Base-by-base conservation (phyloP, 2,888 invertebrate species). In the Andrena bucephala region DNA sequence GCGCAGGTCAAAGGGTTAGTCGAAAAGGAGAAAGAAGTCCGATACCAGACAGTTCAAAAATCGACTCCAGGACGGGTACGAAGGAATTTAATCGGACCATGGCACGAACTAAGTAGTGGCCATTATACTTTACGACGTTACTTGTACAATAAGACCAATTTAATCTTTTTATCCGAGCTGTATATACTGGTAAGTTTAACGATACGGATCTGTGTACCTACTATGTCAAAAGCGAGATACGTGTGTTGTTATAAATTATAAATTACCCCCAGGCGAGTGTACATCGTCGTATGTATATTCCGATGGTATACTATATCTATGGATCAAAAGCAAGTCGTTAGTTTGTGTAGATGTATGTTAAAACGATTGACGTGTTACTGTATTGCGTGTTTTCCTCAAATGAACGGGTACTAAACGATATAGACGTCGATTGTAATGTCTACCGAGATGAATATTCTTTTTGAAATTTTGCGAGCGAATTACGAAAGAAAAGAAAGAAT, bases 41-140 rank as follows among this genome's bases (percentile, higher is more conserved):
- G 31, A 36, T 72, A 74, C 72, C 60, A 74, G 77, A 60, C 31
- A 78, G 73, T 60, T 68, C 60, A 76, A 75, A 82, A 84, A 80
- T 78, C 60, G 65, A 77, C 42, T 72, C 31, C 72, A 54, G 74
- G n/a, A 65, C 42, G 50, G 57, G 62, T 77, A 81, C 80, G 65
- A 75, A 72, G 42, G 68, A 82, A 77, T 79, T 75, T 67, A 73
- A 83, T 77, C 72, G 89, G 87, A 89, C 89, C 88, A 89, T 81
- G 84, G 83, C 85, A 83, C 72, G 67, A 83, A 83, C 82, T 81
- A 31, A 31, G 31, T 31, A 78, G 77, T 74, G 77, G 78, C 86
- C 74, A 72, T 70, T 74, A 77, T 76, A 36, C 50, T 76, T 84
- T 63, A 78, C 70, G 65, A 60, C 57, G 66, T 81, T 81, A 71